Evolutionary conservation across 2,888 invertebrate genomes (phyloP).

Genomic region (Lochmaea crataegi): DNA sequence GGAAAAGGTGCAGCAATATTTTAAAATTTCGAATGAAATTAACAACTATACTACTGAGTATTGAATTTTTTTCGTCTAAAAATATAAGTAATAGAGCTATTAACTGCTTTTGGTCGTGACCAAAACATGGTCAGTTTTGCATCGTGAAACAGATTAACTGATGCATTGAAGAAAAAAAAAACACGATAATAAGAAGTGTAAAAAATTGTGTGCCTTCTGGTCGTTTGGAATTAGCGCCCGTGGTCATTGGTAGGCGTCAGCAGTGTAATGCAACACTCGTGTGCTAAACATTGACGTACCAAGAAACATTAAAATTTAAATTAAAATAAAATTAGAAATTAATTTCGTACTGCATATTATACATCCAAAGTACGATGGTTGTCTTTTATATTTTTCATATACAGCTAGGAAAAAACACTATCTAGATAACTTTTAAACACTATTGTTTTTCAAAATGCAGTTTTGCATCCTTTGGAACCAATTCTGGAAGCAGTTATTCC

Average conservation of each 20-base stretch:
- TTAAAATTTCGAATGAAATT: no score
- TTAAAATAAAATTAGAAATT: neutral
- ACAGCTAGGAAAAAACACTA: no score
- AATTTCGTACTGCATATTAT: no score
- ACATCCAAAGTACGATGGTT: no score
- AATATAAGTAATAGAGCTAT: slow-evolving; percentile 17
- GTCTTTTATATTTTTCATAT: no score
- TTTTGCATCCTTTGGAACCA: no score
- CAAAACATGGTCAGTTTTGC: neutral
- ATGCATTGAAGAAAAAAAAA: neutral
- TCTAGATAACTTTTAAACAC: no score
- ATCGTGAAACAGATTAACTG: neutral
- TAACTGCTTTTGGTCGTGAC: neutral
- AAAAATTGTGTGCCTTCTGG: slow-evolving; percentile 17
- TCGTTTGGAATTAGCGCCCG: slow-evolving; percentile 25
- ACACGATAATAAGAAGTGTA: slow-evolving; percentile 15
- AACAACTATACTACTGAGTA: no score
- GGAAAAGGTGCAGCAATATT: no score
- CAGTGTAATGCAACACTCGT: slow-evolving; percentile 16
- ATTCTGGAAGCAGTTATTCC: no score
- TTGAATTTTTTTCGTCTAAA: neutral
- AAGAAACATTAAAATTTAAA: neutral
- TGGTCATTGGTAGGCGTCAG: slow-evolving; percentile 23
- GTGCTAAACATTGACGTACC: slow-evolving; percentile 7
- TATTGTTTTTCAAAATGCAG: no score